These are phyloP conservation scores for Gobius niger DNA, from an alignment of 2,113 vertebrate genomes.

Conservation along the genomic window DNA sequence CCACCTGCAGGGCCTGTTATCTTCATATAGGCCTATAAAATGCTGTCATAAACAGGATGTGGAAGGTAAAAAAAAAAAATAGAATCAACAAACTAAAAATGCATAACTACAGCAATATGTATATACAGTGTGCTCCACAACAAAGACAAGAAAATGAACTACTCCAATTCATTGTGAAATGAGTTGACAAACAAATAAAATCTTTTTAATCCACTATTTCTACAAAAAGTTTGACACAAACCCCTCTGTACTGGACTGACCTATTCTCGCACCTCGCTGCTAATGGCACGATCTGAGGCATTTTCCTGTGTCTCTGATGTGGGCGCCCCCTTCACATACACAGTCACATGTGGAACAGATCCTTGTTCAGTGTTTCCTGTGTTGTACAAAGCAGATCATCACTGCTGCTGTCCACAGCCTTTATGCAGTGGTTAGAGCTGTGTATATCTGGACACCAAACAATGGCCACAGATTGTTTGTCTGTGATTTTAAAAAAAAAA, in stretches of 20 bases:
- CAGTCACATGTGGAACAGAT: slow-evolving; percentile 62
- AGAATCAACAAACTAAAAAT: background rate
- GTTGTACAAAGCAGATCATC: slow-evolving; percentile 66
- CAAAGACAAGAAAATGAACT: no score
- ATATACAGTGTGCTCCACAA: no score
- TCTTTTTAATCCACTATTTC: no score
- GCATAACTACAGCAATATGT: background rate
- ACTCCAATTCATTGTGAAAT: no score
- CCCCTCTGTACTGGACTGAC: background rate
- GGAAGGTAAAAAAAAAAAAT: slow-evolving; percentile 1
- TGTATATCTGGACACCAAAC: slow-evolving; percentile 63
- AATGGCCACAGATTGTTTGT: slow-evolving; percentile 63
- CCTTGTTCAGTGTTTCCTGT: slow-evolving; percentile 70
- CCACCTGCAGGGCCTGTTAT: background rate
- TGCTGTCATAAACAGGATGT: background rate
- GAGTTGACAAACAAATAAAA: no score
- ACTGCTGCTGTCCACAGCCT: slow-evolving; percentile 54
- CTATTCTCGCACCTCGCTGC: slow-evolving; percentile 27
- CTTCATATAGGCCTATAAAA: background rate
- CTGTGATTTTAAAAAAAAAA: slow-evolving; percentile 23
- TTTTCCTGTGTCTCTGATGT: slow-evolving; percentile 21
- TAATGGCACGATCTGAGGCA: slow-evolving; percentile 10
- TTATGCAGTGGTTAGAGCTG: slow-evolving; percentile 62
- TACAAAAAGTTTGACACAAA: background rate
- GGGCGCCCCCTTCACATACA: slow-evolving; percentile 9